phyloP scores from a whole-genome alignment of 2,888 invertebrate genomes.

The Balanococcus diminutus region DNA sequence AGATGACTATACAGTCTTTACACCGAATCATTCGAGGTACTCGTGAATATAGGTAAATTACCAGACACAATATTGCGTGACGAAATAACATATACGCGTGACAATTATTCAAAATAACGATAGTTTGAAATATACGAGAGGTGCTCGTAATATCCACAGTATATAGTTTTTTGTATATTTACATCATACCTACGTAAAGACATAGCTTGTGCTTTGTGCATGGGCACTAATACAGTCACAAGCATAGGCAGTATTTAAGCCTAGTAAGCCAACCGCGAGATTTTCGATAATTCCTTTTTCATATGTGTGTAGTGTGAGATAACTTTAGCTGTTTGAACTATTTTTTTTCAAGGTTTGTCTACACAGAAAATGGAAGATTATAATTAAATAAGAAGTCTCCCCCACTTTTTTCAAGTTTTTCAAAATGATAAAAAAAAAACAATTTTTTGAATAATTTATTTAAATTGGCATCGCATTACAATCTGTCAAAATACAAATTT shows the following conservation, averaged over 20 bases:
- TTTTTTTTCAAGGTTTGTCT: not conserved
- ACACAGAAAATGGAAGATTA: too few species aligned
- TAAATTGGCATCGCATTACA: not conserved
- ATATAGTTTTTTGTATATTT: not conserved
- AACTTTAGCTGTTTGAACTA: not conserved
- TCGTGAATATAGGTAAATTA: conserved; percentile 6
- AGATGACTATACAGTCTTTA: not conserved
- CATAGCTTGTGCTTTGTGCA: too few species aligned
- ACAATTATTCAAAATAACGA: not conserved
- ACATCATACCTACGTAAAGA: not conserved
- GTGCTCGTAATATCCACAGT: not conserved
- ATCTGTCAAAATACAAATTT: not conserved
- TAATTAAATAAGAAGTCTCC: too few species aligned
- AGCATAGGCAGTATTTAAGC: not conserved
- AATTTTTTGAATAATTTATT: not conserved
- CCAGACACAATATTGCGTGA: not conserved
- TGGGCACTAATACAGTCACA: too few species aligned
- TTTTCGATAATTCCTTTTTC: not conserved
- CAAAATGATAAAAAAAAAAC: too few species aligned
- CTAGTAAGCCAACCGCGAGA: not conserved
- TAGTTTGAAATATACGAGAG: not conserved
- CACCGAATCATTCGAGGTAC: not conserved
- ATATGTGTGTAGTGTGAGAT: not conserved
- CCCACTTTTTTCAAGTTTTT: too few species aligned
- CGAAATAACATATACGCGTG: not conserved